phyloP scores from a whole-genome alignment of 2,888 invertebrate genomes.

The Corbicula japonica region DNA sequence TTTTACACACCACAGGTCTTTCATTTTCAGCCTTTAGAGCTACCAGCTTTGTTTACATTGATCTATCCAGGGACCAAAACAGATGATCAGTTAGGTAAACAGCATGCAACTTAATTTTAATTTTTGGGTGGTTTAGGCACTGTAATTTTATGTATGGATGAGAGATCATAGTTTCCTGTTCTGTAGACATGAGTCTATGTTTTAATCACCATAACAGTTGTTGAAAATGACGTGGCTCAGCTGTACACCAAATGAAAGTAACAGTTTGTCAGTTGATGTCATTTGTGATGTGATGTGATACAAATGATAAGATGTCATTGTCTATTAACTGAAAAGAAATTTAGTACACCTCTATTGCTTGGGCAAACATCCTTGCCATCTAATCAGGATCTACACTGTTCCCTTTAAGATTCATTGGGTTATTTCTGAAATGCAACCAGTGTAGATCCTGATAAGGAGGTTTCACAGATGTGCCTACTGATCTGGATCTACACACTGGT shows the following conservation, averaged over 20 bases:
- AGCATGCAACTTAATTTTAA: neutral
- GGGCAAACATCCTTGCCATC: too few species aligned
- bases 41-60: conserved; percentile 93
- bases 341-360: too few species aligned
- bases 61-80: conserved; percentile 90
- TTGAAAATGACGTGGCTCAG: neutral
- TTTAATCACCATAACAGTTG: neutral
- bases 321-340: too few species aligned
- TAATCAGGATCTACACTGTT: too few species aligned
- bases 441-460: too few species aligned
- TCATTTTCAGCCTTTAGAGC: conserved; percentile 91
- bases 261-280: neutral
- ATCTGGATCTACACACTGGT: neutral
- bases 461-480: too few species aligned
- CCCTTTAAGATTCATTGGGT: too few species aligned
- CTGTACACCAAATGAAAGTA: neutral
- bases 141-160: neutral
- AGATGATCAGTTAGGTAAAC: conserved; percentile 91
- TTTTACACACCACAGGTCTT: conserved; percentile 88
- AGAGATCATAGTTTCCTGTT: too few species aligned
- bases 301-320: too few species aligned
- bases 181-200: neutral
- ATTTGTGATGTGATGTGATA: too few species aligned
- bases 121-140: neutral
- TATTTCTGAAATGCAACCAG: too few species aligned